These are phyloP conservation scores for Pelusios castaneus DNA, from an alignment of 2,113 vertebrate species.

Conservation along the genomic window DNA sequence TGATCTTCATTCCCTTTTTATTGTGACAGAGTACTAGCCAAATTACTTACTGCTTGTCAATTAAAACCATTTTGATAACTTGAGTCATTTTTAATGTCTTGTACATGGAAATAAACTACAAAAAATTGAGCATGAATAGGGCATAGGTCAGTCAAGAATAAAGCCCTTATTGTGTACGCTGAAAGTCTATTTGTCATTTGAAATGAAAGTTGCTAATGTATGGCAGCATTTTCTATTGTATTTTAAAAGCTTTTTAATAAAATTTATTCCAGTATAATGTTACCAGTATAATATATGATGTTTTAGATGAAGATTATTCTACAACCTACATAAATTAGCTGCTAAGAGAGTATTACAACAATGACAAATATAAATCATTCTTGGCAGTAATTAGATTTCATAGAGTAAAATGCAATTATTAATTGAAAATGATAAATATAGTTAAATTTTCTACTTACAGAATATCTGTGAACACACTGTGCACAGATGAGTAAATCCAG, in stretches of 20 bases:
- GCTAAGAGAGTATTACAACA: neutral
- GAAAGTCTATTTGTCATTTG: constrained; percentile 35
- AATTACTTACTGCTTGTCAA: constrained; percentile 57
- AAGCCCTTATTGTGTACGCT: constrained; percentile 52
- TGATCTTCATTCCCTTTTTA: constrained; percentile 45
- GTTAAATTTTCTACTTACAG: neutral
- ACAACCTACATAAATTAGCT: neutral
- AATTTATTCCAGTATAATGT: neutral
- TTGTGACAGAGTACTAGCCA: constrained; percentile 56
- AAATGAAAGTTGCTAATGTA: constrained; percentile 48
- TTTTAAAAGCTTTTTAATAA: neutral
- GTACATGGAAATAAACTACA: constrained; percentile 50
- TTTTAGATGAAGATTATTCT: neutral
- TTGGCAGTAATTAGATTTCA: neutral
- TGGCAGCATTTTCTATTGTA: neutral
- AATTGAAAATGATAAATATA: neutral
- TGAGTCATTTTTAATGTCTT: constrained; percentile 63
- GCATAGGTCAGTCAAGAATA: constrained; percentile 58
- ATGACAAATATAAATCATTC: neutral
- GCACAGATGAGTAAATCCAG: neutral
- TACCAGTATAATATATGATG: neutral
- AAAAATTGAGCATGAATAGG: constrained; percentile 50
- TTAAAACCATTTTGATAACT: constrained; percentile 72
- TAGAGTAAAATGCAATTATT: neutral
- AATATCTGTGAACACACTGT: neutral